phyloP scores from a whole-genome alignment of 2,797 vertebrate species.

The Heliangelus exortis region DNA sequence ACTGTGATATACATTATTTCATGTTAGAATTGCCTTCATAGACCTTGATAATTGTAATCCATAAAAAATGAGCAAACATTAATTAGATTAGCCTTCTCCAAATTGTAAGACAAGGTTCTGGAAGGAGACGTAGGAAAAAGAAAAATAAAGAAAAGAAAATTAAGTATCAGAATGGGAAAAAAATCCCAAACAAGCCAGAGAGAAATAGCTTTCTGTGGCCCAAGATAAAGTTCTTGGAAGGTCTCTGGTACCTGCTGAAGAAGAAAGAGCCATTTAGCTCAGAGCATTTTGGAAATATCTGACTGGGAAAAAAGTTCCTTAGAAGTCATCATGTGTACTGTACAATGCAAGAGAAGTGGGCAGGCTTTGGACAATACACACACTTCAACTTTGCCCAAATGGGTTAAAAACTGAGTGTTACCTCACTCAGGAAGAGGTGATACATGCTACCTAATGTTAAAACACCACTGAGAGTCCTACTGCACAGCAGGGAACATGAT shows the following conservation, averaged over 20 bases:
- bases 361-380: background rate
- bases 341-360: background rate
- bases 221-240: background rate
- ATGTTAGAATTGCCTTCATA: background rate
- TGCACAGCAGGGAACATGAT: background rate
- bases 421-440: background rate
- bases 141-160: background rate
- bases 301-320: background rate
- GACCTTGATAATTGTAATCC: background rate
- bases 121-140: background rate
- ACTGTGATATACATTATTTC: background rate
- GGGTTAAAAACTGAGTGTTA: background rate
- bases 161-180: background rate
- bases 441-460: background rate
- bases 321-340: background rate
- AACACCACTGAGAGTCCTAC: background rate
- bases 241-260: background rate
- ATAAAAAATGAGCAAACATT: background rate
- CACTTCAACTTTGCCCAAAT: background rate
- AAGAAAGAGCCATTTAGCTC: background rate
- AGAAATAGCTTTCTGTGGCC: background rate
- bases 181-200: background rate
- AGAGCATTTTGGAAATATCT: background rate
- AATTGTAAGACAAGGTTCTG: background rate
- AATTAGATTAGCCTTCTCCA: background rate